A percentile compares a stretch with the other conserved stretches of the same genome.
phyloP scores from a whole-genome alignment of 2,888 invertebrate genomes.

The Galerucella pusilla region DNA sequence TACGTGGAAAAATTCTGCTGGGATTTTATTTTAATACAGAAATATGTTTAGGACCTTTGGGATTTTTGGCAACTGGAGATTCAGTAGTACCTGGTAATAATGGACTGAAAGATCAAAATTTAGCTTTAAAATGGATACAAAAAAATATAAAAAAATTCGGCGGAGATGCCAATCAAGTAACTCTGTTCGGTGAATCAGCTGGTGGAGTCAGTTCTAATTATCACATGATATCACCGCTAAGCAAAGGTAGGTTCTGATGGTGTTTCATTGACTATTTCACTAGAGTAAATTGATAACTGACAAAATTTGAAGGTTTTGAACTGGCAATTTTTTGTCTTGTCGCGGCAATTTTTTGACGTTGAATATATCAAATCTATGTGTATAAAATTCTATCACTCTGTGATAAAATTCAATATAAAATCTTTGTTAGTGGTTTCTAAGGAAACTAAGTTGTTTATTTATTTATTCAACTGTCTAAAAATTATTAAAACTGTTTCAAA shows the following conservation, averaged over 20 bases:
- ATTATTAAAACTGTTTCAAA: too few species aligned
- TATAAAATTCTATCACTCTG: too few species aligned
- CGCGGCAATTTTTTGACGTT: too few species aligned
- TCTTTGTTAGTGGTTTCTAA: too few species aligned
- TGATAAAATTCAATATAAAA: too few species aligned
- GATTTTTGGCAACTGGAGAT: slow-evolving; percentile 62
- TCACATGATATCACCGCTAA: slow-evolving; percentile 63
- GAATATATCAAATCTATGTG: too few species aligned
- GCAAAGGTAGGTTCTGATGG: slow-evolving; percentile 54
- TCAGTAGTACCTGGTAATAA: slow-evolving; percentile 63
- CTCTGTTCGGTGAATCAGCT: slow-evolving; percentile 64
- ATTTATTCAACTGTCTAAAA: too few species aligned
- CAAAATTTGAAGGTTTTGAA: neutral
- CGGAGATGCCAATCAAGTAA: slow-evolving; percentile 62
- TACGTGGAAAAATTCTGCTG: too few species aligned
- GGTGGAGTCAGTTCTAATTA: slow-evolving; percentile 64
- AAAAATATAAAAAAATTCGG: slow-evolving; percentile 62
- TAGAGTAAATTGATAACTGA: neutral
- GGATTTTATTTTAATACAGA: too few species aligned
- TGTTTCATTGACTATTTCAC: too few species aligned
- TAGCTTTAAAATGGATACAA: slow-evolving; percentile 62
- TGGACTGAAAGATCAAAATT: slow-evolving; percentile 64
- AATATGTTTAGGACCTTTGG: slow-evolving; percentile 59
- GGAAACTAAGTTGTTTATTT: too few species aligned
- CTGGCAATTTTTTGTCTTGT: too few species aligned